These are phyloP conservation scores for Scolopax rusticola DNA, from an alignment of 2,797 vertebrate genomes.

Conservation along the genomic window DNA sequence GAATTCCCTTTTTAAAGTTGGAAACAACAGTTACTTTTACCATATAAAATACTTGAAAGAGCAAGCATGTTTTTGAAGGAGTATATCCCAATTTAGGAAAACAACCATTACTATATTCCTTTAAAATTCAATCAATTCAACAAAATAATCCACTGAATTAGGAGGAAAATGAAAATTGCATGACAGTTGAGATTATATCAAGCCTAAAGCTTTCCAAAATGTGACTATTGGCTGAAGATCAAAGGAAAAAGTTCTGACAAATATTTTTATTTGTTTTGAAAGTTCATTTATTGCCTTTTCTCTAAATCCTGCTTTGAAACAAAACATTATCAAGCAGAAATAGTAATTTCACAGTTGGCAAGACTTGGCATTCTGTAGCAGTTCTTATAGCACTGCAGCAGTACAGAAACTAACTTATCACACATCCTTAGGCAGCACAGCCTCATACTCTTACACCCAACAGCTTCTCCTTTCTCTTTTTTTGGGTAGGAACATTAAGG, in stretches of 20 bases:
- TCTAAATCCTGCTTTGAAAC: constrained; percentile 20
- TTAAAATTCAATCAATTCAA: neutral
- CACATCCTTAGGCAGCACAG: neutral
- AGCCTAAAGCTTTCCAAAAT: neutral
- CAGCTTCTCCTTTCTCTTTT: constrained; percentile 6
- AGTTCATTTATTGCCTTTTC: constrained; percentile 59
- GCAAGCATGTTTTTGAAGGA: neutral
- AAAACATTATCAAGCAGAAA: constrained; percentile 63
- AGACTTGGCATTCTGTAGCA: constrained; percentile 42
- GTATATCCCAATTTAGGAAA: neutral
- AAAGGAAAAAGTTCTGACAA: constrained; percentile 30
- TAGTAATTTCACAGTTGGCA: constrained; percentile 73
- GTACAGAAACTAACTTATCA: constrained; percentile 30
- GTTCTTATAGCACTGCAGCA: neutral
- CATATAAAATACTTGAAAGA: neutral
- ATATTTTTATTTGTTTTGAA: constrained; percentile 16
- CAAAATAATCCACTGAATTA: neutral
- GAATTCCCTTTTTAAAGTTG: neutral
- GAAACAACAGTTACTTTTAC: neutral
- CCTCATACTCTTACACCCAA: neutral
- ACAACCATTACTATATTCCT: neutral
- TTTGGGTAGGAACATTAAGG: neutral
- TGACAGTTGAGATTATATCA: neutral
- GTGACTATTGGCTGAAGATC: constrained; percentile 13
- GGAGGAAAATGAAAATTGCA: neutral